Evolutionary conservation across 1,140 invertebrate genomes (phyloP), one percentile per base, ranked within the genome.

Genomic region (Caerostris extrusa): DNA sequence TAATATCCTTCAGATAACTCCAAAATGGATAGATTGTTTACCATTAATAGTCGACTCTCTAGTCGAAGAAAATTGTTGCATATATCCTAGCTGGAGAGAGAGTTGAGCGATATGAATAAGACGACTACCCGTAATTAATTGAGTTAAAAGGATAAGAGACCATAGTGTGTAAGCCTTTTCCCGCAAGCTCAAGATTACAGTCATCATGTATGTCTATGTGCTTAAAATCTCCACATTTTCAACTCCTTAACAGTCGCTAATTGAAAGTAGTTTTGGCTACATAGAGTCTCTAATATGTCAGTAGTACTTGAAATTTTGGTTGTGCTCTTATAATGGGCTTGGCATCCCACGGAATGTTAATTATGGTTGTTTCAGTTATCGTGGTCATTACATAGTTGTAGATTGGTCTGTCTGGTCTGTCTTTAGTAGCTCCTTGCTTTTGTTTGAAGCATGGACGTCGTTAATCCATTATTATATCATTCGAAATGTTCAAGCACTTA

Each of bases 211-310:
- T 34, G 34, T 34, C 34, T 34, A 34, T 34, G 34, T 34, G 34
- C 34, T 34, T 34, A 34, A 34, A 34, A 34, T 34, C 34, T 50
- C 8, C 5, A 8, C 34, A 5, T 12, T 77, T 50, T 2, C 34
- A 34, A 34, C 34, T 71, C 69, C 69, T 14, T 77, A 77, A 77
- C 69, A 50, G 34, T 77, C 71, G 19, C 71, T 77, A 77, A 77
- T 77, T 77, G 71, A 50, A 77, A 12, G 71, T 50, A 50, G 69
- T 71, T 71, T 34, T n/a, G 69, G 71, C 19, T 77, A 50, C 19
- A 34, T 34, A 5, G 7, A 8, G 34, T 5, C 12, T 4, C 71
- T 53, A 5, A 50, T 17, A 7, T 53, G 71, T 77, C 34, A 53
- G 71, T 53, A 77, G 34, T 53, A n/a, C 50, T 34, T 34, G 34